These are phyloP conservation scores for Rhizomys pruinosus DNA, from an alignment of 2,113 vertebrate genomes.

Conservation along the genomic window DNA sequence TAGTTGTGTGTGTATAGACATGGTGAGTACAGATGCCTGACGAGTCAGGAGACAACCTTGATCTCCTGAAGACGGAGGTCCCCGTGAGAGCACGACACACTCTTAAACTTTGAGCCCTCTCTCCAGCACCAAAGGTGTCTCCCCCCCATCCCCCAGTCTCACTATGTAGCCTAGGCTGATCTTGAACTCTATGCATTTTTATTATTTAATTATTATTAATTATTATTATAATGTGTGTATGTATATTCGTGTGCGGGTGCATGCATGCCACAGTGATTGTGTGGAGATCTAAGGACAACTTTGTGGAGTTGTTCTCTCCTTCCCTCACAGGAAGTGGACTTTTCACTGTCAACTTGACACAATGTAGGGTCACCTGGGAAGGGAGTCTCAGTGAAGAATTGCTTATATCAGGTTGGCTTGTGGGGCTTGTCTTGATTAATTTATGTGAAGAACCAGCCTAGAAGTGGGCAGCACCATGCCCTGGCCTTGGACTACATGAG, in stretches of 20 bases:
- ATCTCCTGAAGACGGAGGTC: too few species aligned
- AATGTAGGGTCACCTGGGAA: not conserved
- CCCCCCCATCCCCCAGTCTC: too few species aligned
- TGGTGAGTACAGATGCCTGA: too few species aligned
- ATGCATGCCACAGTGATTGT: not conserved
- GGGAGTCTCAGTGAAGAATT: not conserved
- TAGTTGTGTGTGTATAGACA: not conserved
- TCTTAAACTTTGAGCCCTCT: too few species aligned
- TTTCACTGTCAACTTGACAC: not conserved
- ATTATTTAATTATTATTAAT: too few species aligned
- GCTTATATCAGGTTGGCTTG: not conserved
- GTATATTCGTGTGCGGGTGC: not conserved
- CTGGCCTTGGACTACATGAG: not conserved
- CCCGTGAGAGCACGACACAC: too few species aligned
- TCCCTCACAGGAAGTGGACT: not conserved
- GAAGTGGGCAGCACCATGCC: not conserved
- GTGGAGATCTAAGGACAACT: not conserved
- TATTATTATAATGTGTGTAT: too few species aligned
- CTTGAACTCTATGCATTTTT: too few species aligned
- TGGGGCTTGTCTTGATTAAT: not conserved
- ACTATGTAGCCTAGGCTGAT: too few species aligned
- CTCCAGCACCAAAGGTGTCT: too few species aligned
- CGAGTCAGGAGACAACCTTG: too few species aligned
- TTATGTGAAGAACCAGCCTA: not conserved
- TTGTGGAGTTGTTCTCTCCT: not conserved